Evolutionary conservation across 2,888 invertebrate species (phyloP), one percentile per base, ranked within the genome.

Genomic region (Stenoptilia bipunctidactyla): DNA sequence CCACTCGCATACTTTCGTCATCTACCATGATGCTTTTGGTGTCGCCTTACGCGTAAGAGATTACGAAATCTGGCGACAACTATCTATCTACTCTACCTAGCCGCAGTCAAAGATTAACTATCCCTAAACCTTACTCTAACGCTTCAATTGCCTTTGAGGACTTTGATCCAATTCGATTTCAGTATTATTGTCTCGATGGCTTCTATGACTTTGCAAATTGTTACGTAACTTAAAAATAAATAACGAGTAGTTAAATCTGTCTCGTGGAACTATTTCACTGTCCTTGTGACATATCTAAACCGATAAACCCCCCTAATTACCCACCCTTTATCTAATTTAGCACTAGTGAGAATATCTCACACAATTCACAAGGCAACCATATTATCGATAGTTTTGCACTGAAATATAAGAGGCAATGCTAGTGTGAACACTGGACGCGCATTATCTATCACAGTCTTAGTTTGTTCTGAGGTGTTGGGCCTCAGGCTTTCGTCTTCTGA

Each of bases 401-500:
- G 50, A 53, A 52, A 46, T 47, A 50, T 45, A 53, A 58, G 51
- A 58, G 58, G 55, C 62, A 53, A 53, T 58, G 50, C 57, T 56
- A 51, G 58, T 64, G 61, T 69, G 65, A 70, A 71, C 77, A 80
- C 77, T 82, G 79, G 75, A 79, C 79, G 74, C 66, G 68, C 59
- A 55, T 66, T 83, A 83, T n/a, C n/a, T n/a, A n/a, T 83, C 83
- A 83, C 82, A 83, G 80, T 77, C 76, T 68, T 58, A 53, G 49
- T 54, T 63, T 53, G 45, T 38, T 40, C 44, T 38, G 45, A 48
- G 52, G 53, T 52, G 41, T 20, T 30, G 40, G 42, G 56, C 54
- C 59, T 79, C 72, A 82, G 57, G 74, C 82, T 62, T 77, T 80
- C 45, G 73, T 68, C 61, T 83, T 80, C 38, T 68, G 70, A 48